phyloP scores from a whole-genome alignment of 2,113 vertebrate genomes.

The Lasiurus cinereus region DNA sequence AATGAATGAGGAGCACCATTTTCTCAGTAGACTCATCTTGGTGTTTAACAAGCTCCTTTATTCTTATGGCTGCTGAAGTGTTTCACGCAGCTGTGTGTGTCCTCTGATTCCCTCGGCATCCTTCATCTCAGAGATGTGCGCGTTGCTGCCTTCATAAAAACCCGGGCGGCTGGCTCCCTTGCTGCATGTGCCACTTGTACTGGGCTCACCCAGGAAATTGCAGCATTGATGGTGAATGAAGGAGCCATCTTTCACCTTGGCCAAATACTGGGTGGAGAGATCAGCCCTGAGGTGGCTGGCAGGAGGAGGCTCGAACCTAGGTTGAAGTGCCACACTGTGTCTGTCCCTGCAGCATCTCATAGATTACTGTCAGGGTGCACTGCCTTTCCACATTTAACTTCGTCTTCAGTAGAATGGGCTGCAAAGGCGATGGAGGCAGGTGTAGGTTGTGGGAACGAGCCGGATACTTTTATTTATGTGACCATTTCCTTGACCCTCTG shows the following conservation, averaged over 20 bases:
- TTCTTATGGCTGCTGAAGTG: constrained; percentile 5
- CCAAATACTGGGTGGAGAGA: not conserved
- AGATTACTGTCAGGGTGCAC: not conserved
- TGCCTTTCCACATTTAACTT: not conserved
- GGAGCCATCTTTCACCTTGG: not conserved
- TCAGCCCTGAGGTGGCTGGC: not conserved
- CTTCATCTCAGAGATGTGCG: not conserved
- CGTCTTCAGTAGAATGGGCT: not conserved
- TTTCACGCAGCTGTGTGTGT: not conserved
- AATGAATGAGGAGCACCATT: not conserved
- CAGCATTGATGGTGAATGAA: not conserved
- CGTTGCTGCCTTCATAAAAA: not conserved
- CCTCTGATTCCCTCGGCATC: not conserved
- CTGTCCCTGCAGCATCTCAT: not conserved
- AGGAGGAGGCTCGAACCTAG: not conserved
- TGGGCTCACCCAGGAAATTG: not conserved
- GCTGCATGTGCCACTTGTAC: not conserved
- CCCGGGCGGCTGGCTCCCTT: not conserved
- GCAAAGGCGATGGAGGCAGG: not conserved
- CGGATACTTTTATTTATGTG: not conserved
- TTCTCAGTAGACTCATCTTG: not conserved
- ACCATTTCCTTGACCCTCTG: not conserved
- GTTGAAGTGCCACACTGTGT: not conserved
- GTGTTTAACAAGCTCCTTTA: constrained; percentile 51
- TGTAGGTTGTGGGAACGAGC: not conserved